Evolutionary conservation across 2,113 vertebrate genomes (phyloP).

Genomic region (Herpailurus yagouaroundi): DNA sequence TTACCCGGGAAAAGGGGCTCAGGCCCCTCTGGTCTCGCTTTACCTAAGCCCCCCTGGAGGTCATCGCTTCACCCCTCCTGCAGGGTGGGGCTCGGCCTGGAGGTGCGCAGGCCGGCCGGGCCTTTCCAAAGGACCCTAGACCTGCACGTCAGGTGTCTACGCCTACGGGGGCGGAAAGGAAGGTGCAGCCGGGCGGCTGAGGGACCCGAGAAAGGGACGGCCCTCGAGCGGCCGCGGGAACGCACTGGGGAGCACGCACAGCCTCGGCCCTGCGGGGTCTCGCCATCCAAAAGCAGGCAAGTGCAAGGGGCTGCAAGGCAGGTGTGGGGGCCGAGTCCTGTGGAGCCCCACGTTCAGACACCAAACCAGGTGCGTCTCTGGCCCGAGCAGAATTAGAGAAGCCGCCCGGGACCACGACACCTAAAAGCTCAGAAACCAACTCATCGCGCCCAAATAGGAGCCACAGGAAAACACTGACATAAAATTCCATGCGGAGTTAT

Average conservation of each 20-base stretch:
- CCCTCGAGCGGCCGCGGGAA: rapidly evolving
- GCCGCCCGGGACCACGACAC: not conserved
- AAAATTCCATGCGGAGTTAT: not conserved
- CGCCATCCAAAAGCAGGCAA: not conserved
- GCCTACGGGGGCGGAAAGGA: too few relatives aligned
- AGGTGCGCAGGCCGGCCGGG: not conserved
- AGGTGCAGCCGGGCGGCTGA: rapidly evolving
- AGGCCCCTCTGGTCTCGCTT: not conserved
- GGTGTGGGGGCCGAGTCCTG: not conserved
- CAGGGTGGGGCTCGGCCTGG: not conserved
- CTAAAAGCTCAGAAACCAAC: not conserved
- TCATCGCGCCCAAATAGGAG: not conserved
- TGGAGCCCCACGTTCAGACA: not conserved
- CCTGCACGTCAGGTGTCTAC: not conserved
- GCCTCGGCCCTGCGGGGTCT: not conserved
- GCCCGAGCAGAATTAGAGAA: not conserved
- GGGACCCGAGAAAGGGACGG: not conserved
- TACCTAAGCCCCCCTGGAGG: not conserved
- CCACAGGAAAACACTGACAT: not conserved
- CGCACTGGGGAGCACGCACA: rapidly evolving
- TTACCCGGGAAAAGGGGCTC: not conserved
- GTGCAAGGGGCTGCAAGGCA: not conserved
- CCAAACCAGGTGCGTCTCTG: rapidly evolving
- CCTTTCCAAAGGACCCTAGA: not conserved
- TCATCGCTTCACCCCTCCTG: not conserved